Conservation (phyloP, 1,140 invertebrate genomes). For the Halotydeus destructor region DNA sequence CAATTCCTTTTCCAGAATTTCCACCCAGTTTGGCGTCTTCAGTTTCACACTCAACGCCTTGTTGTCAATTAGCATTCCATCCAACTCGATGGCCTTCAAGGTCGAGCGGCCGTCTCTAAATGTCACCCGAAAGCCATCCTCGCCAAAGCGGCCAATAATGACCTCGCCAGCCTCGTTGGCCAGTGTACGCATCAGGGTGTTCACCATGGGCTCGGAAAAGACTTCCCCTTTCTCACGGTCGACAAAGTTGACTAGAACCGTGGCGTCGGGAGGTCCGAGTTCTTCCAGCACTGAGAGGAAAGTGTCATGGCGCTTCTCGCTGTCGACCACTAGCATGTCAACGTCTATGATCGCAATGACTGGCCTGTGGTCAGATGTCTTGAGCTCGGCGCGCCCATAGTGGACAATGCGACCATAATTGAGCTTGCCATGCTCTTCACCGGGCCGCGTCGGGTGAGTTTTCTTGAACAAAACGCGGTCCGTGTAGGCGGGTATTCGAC, state of each 20-base stretch:
- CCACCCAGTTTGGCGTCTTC: constrained; percentile 62
- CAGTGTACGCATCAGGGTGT: constrained; percentile 43
- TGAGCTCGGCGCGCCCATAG: constrained; percentile 80
- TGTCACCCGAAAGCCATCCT: constrained; percentile 64
- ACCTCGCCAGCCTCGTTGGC: constrained; percentile 51
- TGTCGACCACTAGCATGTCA: constrained; percentile 54
- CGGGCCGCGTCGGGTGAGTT: constrained; percentile 28
- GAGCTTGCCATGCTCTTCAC: constrained; percentile 26
- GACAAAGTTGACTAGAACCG: constrained; percentile 43
- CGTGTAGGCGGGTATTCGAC: constrained; percentile 88
- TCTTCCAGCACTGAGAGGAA: constrained; percentile 64
- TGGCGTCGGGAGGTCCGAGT: constrained; percentile 84
- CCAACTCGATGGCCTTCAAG: constrained; percentile 41
- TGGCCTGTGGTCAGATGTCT: constrained; percentile 89
- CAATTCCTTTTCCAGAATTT: constrained; percentile 54
- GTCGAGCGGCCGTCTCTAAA: constrained; percentile 66
- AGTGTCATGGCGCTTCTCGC: constrained; percentile 43
- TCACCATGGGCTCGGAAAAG: constrained; percentile 47
- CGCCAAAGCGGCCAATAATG: constrained; percentile 69
- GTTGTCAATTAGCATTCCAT: constrained; percentile 15
- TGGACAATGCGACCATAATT: constrained; percentile 56
- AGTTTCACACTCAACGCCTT: constrained; percentile 44
- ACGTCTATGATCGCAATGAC: constrained; percentile 75
- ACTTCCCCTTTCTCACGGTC: constrained; percentile 20
- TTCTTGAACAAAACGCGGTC: constrained; percentile 76